Evolutionary conservation across 35 echinoderm and acorn worm species (phyloP).

Genomic region (Diadema setosum): DNA sequence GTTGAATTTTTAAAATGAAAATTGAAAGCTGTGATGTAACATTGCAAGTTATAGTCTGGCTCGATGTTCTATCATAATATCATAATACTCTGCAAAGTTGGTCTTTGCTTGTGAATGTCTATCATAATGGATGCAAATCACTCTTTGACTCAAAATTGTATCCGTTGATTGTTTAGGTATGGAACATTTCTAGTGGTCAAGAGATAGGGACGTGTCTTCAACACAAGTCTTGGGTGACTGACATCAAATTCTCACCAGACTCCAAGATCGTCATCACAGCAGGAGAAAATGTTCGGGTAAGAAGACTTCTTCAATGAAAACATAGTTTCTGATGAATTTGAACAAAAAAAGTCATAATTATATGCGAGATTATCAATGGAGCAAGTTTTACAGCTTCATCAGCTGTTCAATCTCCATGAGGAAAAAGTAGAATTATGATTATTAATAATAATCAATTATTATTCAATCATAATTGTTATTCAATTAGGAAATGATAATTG

Average conservation of each 20-base stretch:
- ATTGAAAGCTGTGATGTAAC: not conserved
- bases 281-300: conserved; percentile 80
- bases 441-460: too few species aligned
- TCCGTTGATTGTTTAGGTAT: not conserved
- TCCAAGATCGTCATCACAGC: conserved; percentile 63
- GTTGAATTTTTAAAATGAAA: not conserved
- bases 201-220: not conserved
- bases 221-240: conserved; percentile 90
- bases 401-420: too few species aligned
- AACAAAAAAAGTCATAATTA: too few species aligned
- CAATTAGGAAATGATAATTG: too few species aligned
- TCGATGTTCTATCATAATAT: not conserved
- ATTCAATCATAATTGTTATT: too few species aligned
- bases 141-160: too few species aligned
- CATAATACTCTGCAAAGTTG: not conserved
- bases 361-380: too few species aligned
- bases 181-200: not conserved
- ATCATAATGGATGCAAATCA: not conserved
- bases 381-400: too few species aligned
- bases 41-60: not conserved
- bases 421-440: too few species aligned
- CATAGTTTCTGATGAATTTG: too few species aligned
- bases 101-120: not conserved
- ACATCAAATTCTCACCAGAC: conserved; percentile 71
- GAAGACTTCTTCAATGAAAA: not conserved